Conservation (phyloP, 2,113 vertebrate genomes). For the Microcebus lehilahytsara region DNA sequence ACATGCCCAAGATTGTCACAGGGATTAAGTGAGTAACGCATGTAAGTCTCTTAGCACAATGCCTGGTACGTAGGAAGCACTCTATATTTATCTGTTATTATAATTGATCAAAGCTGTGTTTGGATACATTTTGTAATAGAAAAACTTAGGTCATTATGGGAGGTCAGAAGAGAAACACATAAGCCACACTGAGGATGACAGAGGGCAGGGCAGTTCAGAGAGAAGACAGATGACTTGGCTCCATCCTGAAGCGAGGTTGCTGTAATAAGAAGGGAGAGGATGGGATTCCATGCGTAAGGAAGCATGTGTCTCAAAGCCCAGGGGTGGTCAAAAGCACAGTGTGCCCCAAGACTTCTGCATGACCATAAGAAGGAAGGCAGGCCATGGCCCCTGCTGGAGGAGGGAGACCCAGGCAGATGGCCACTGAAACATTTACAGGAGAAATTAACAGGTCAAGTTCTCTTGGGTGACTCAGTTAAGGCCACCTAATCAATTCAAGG, state of each 20-base stretch:
- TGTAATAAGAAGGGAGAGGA: not conserved
- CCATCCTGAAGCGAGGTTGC: not conserved
- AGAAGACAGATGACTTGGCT: not conserved
- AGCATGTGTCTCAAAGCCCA: not conserved
- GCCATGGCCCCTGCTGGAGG: not conserved
- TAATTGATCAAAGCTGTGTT: not conserved
- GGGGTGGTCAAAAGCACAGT: not conserved
- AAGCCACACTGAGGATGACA: not conserved
- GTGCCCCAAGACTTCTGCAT: not conserved
- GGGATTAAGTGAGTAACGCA: not conserved
- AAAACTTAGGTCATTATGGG: not conserved
- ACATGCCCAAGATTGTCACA: not conserved
- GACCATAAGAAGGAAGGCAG: not conserved
- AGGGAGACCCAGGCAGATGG: rapidly evolving
- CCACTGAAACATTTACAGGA: not conserved
- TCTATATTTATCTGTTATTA: not conserved
- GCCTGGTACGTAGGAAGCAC: not conserved
- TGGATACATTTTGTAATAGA: not conserved
- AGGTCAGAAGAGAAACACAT: not conserved
- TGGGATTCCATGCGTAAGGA: not conserved
- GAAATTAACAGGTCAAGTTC: not conserved
- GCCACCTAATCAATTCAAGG: not conserved
- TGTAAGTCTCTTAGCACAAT: not conserved
- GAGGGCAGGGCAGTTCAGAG: too few species aligned
- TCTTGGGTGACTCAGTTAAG: not conserved